phyloP scores from a whole-genome alignment of 92 coral and sea anemone genomes.

The Palythoa heliodiscus region DNA sequence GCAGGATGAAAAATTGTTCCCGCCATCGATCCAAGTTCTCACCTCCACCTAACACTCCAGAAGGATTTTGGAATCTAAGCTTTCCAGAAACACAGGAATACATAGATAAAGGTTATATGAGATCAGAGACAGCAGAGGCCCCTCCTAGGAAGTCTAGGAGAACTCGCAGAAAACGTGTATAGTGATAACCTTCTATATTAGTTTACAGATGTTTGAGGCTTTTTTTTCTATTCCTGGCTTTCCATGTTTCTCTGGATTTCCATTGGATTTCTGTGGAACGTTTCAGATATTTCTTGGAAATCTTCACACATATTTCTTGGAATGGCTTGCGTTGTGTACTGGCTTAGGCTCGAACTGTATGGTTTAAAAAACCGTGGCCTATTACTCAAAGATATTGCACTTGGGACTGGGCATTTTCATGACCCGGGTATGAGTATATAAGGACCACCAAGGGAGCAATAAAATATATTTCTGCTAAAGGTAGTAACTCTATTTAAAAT shows the following conservation, averaged over 20 bases:
- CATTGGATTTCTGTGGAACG: not conserved
- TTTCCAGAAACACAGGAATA: conserved; percentile 90
- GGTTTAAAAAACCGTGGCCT: too few relatives aligned
- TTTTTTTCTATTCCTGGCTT: not conserved
- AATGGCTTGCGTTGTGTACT: not conserved
- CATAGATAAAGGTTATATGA: conserved; percentile 80
- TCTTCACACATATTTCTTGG: not conserved
- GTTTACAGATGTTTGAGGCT: not conserved
- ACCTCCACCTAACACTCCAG: conserved; percentile 96
- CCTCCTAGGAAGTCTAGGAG: conserved; percentile 51
- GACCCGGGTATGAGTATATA: too few relatives aligned
- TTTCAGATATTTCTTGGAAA: not conserved
- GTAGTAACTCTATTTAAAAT: too few relatives aligned
- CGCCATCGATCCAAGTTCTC: conserved; percentile 96
- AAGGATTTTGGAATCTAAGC: conserved; percentile 92
- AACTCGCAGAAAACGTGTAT: conserved; percentile 45
- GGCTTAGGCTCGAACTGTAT: not conserved
- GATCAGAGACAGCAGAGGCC: conserved; percentile 66
- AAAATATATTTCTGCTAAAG: too few relatives aligned
- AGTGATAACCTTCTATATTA: not conserved
- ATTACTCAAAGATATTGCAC: too few relatives aligned
- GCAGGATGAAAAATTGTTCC: conserved; percentile 82
- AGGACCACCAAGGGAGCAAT: too few relatives aligned
- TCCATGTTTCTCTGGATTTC: not conserved
- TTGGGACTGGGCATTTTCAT: too few relatives aligned